These are phyloP conservation scores for Drosophila differens DNA, from an alignment of 2,888 invertebrate species.

Conservation along the genomic window DNA sequence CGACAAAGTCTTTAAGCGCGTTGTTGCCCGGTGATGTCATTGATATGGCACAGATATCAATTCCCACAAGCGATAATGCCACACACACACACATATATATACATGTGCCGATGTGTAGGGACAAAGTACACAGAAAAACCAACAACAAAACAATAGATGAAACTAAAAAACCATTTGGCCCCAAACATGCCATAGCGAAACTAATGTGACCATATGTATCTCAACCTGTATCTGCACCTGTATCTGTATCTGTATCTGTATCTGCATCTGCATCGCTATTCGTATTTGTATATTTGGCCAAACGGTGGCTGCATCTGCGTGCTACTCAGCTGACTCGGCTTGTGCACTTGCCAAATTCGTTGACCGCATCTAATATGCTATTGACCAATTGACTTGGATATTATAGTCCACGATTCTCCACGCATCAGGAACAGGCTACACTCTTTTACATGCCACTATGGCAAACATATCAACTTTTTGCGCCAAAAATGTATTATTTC, in stretches of 20 bases:
- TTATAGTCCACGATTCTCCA: neutral
- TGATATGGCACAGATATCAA: slow-evolving; percentile 26
- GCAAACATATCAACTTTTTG: neutral
- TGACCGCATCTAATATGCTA: slow-evolving; percentile 68
- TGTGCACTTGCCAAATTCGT: slow-evolving; percentile 32
- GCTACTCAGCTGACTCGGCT: neutral
- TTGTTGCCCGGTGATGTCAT: slow-evolving; percentile 24
- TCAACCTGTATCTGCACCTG: neutral
- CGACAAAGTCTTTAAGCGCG: slow-evolving; percentile 23
- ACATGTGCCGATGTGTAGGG: neutral
- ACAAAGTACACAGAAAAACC: neutral
- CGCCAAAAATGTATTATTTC: neutral
- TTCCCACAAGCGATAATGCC: slow-evolving; percentile 16
- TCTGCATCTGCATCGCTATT: no score
- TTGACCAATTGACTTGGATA: slow-evolving; percentile 66
- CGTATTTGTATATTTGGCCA: neutral
- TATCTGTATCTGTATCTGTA: neutral
- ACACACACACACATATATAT: neutral
- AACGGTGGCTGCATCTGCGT: slow-evolving; percentile 5
- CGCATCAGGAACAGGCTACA: slow-evolving; percentile 14
- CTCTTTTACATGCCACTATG: slow-evolving; percentile 16
- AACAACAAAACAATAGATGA: slow-evolving; percentile 3
- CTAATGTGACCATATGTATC: neutral
- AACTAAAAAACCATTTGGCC: neutral
- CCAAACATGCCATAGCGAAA: neutral